Evolutionary conservation across 2,797 vertebrate species (phyloP).

Genomic region (Sciurus carolinensis): DNA sequence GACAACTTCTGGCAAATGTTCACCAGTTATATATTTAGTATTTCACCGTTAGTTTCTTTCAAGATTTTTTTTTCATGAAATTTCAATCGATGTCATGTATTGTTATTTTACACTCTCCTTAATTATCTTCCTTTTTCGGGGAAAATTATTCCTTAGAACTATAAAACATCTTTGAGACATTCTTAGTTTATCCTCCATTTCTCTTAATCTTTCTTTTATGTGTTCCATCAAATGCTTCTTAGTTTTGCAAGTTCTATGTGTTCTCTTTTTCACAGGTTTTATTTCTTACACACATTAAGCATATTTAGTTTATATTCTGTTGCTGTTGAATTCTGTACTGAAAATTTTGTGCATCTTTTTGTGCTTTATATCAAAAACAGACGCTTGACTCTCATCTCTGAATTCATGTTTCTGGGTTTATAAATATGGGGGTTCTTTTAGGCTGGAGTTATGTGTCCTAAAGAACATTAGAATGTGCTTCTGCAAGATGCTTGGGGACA

Average conservation of each 20-base stretch:
- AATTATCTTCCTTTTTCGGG: neutral
- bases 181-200: neutral
- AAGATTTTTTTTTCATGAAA: neutral
- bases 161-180: neutral
- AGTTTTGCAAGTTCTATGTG: neutral
- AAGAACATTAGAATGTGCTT: slow-evolving; percentile 43
- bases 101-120: neutral
- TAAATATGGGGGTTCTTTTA: slow-evolving; percentile 40
- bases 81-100: neutral
- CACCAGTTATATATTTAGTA: neutral
- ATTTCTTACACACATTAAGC: slow-evolving; percentile 17
- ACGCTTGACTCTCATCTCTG: neutral
- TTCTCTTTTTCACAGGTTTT: slow-evolving; percentile 26
- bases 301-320: neutral
- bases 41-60: neutral
- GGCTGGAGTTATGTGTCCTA: slow-evolving; percentile 52
- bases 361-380: neutral
- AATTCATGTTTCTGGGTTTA: slow-evolving; percentile 9
- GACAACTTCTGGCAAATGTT: neutral
- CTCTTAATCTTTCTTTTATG: neutral
- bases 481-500: neutral
- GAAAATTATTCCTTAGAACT: neutral
- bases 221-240: neutral
- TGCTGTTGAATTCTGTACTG: neutral
- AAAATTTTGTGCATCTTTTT: slow-evolving; percentile 17